Conservation (phyloP, 2,113 vertebrate genomes). For the Trematomus loennbergii region DNA sequence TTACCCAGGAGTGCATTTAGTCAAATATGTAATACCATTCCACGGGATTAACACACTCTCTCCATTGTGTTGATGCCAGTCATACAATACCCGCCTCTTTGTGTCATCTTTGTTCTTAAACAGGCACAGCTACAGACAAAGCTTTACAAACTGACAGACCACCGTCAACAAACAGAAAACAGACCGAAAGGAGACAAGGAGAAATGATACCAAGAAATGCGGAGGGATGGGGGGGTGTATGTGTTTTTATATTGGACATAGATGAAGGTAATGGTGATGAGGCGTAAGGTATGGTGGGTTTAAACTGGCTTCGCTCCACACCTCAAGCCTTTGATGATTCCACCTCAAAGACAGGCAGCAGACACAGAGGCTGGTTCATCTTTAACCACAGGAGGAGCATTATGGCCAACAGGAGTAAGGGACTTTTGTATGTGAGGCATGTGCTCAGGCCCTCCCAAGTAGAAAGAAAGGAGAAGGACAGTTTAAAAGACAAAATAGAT, state of each 20-base stretch:
- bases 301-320: slow-evolving; percentile 72
- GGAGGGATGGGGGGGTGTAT: slow-evolving; percentile 18
- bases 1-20: slow-evolving; percentile 43
- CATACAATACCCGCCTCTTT: slow-evolving; percentile 66
- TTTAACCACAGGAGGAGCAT: slow-evolving; percentile 59
- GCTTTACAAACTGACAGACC: slow-evolving; percentile 55
- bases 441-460: slow-evolving; percentile 65
- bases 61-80: slow-evolving; percentile 55
- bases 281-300: slow-evolving; percentile 64
- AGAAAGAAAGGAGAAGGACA: slow-evolving; percentile 29
- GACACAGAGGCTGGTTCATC: slow-evolving; percentile 74
- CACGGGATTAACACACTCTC: slow-evolving; percentile 54
- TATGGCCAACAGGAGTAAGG: slow-evolving; percentile 43
- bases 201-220: slow-evolving; percentile 48
- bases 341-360: slow-evolving; percentile 67
- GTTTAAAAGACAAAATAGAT: slow-evolving; percentile 31
- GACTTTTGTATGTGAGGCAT: slow-evolving; percentile 51
- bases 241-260: slow-evolving; percentile 58
- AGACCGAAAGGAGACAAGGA: slow-evolving; percentile 53
- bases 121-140: slow-evolving; percentile 55
- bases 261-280: slow-evolving; percentile 70
- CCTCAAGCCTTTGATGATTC: slow-evolving; percentile 74
- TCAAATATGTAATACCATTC: slow-evolving; percentile 54
- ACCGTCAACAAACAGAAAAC: slow-evolving; percentile 66
- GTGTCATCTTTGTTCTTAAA: slow-evolving; percentile 61